These are phyloP conservation scores for Limonius californicus DNA, from an alignment of 1,140 invertebrate species.

Conservation along the genomic window DNA sequence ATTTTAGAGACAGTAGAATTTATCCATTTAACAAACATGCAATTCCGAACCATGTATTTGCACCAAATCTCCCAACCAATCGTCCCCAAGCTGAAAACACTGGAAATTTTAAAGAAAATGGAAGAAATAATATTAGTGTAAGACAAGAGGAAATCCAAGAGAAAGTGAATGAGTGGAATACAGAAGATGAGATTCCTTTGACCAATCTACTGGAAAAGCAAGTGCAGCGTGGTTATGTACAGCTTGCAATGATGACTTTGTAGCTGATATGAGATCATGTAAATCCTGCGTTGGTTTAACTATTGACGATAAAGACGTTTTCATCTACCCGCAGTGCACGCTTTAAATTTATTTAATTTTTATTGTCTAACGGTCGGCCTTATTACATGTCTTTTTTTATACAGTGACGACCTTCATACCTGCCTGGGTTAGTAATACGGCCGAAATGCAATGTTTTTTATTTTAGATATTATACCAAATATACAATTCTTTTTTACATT, in stretches of 20 bases:
- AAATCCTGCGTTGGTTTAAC: not conserved
- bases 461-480: no score
- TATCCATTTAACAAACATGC: conserved; percentile 1
- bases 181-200: not conserved
- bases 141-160: no score
- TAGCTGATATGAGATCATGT: not conserved
- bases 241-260: not conserved
- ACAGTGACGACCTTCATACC: not conserved
- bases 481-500: no score
- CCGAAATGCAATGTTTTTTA: not conserved
- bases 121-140: not conserved
- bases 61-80: not conserved
- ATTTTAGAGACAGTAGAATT: conserved; percentile 13
- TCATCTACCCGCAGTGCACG: not conserved
- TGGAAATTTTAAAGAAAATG: not conserved
- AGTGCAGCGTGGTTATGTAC: not conserved
- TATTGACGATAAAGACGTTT: not conserved
- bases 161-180: not conserved
- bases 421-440: not conserved
- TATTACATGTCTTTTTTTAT: not conserved
- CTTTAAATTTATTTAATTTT: not conserved
- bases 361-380: not conserved
- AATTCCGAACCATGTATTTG: conserved; percentile 12
- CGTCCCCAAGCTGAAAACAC: not conserved
- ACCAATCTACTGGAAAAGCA: not conserved